Percentiles rank a stretch among this genome's conserved stretches.
phyloP scores from a whole-genome alignment of 2,113 vertebrate species.

The Lampris incognitus region DNA sequence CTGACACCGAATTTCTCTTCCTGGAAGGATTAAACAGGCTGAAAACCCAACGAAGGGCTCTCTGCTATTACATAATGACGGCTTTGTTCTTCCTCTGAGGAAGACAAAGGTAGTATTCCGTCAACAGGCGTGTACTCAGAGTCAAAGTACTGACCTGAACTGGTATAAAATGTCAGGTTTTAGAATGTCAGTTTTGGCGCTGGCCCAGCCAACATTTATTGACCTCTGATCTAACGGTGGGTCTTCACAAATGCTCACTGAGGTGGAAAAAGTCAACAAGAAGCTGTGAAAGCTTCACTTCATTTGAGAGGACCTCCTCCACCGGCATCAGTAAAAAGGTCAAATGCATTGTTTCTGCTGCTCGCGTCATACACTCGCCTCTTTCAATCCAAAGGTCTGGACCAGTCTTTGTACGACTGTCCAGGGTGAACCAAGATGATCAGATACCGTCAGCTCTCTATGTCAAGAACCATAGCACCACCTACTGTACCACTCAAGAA shows the following conservation, averaged over 20 bases:
- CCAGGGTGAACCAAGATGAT: no score
- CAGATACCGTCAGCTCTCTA: not conserved
- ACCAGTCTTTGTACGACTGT: not conserved
- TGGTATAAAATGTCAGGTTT: constrained; percentile 41
- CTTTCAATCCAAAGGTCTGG: not conserved
- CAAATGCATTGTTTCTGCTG: constrained; percentile 8
- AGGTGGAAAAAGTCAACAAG: constrained; percentile 41
- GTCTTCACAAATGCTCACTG: constrained; percentile 19
- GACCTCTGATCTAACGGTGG: not conserved
- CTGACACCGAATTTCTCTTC: constrained; percentile 29
- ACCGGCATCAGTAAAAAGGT: constrained; percentile 42
- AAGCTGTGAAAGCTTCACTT: not conserved
- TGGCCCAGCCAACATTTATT: constrained; percentile 10
- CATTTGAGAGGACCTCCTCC: not conserved
- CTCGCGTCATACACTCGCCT: constrained; percentile 16
- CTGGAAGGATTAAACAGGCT: constrained; percentile 39
- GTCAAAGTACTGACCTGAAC: constrained; percentile 53
- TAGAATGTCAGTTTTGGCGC: constrained; percentile 37
- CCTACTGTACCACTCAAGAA: constrained; percentile 32
- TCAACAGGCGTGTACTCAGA: constrained; percentile 8
- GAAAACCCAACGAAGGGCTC: constrained; percentile 22
- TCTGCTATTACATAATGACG: constrained; percentile 60
- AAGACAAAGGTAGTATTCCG: constrained; percentile 48
- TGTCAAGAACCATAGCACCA: constrained; percentile 18
- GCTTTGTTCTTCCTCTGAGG: not conserved